Base-by-base conservation (phyloP, 2,888 invertebrate genomes). In the Sphaerophoria taeniata region DNA sequence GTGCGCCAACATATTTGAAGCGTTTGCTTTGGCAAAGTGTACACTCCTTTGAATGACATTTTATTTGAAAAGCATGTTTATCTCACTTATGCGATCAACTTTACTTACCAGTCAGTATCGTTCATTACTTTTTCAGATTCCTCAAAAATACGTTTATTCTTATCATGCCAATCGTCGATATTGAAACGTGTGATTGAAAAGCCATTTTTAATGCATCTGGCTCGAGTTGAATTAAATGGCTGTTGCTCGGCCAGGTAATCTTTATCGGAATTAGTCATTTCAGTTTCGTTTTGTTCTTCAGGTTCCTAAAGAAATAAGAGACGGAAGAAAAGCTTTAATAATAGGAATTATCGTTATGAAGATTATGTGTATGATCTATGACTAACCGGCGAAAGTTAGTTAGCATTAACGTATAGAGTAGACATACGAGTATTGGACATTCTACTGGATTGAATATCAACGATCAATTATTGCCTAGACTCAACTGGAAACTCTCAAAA, bases 141-240 rank as follows among this genome's bases (percentile, higher is more conserved):
- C 73, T 94, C 93, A 4, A 95, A 90, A 0, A 93, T 90, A 43
- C 93, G 91, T 11, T 93, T 92, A 88, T 95, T 95, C 81, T 94
- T 93, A 49, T 93, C 90, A 36, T 95, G 93, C 96, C 96, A 96
- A 91, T 96, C 96, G 7, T 93, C 94, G 0, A 95, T 93, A 72
- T 96, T 96, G 89, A 94, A 96, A 88, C 95, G 93, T 11, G 96
- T 95, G 58, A 96, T 93, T 0, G 96, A 95, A 89, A 96, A 96
- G 88, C 95, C 95, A 91, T 95, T 95, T 47, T 6, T 63, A 14
- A 9, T 9, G n/a, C 33, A 31, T 33, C 14, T 47, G 5, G 31
- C 33, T 7, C 45, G 45, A 14, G n/a, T 47, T 4, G 6, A 9
- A 43, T 43, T 9, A 24, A 2, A 24, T 2, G 24, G 24, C 24